A percentile compares a stretch with the other conserved stretches of the same genome.
phyloP scores from a whole-genome alignment of 2,888 invertebrate species.

The Gymnocheta viridis region DNA sequence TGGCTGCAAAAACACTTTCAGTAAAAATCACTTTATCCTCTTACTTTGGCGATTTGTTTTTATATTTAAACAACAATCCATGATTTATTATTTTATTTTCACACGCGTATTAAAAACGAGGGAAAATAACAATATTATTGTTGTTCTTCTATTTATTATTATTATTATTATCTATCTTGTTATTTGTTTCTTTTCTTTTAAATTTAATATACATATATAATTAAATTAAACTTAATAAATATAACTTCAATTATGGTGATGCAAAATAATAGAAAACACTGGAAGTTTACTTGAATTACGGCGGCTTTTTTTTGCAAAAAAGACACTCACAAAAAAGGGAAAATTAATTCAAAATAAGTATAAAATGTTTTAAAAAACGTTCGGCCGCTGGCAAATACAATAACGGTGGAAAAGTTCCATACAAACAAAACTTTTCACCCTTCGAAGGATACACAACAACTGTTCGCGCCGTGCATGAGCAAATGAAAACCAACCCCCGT shows the following conservation, averaged over 20 bases:
- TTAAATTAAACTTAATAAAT: conserved; percentile 46
- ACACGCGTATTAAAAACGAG: conserved; percentile 42
- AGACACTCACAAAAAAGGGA: conserved; percentile 57
- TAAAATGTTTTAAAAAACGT: conserved; percentile 73
- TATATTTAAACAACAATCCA: conserved; percentile 27
- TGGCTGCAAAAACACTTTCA: conserved; percentile 46
- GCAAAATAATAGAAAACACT: conserved; percentile 14
- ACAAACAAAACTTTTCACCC: conserved; percentile 81
- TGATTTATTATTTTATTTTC: conserved; percentile 42
- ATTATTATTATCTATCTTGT: too few relatives aligned
- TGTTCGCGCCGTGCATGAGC: conserved; percentile 78
- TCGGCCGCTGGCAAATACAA: conserved; percentile 75
- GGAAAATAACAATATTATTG: conserved; percentile 7
- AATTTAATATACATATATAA: too few relatives aligned
- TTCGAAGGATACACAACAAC: conserved; percentile 83
- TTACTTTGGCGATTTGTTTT: conserved; percentile 5
- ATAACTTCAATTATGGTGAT: background rate
- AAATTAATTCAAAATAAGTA: conserved; percentile 67
- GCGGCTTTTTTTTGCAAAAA: conserved; percentile 64
- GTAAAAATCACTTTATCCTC: conserved; percentile 43
- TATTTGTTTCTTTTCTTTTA: too few relatives aligned
- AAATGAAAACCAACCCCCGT: conserved; percentile 78
- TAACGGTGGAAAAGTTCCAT: conserved; percentile 78
- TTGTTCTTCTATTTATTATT: conserved; percentile 58
- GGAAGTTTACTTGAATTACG: conserved; percentile 50